These are phyloP conservation scores for Celastrina argiolus DNA, from an alignment of 2,888 invertebrate genomes.

Conservation along the genomic window DNA sequence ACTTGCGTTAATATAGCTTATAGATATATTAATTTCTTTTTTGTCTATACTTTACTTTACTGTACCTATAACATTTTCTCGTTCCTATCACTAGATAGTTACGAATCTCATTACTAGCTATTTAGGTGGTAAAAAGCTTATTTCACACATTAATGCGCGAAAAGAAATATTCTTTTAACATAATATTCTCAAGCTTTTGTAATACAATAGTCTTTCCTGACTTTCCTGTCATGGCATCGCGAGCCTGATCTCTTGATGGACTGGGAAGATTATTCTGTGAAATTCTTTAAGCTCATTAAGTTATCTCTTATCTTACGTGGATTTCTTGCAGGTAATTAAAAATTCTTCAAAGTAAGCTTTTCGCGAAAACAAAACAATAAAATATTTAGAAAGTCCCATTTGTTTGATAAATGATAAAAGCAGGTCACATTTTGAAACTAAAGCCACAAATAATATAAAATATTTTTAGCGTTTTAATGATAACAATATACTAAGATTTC, in stretches of 20 bases:
- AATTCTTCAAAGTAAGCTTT: background rate
- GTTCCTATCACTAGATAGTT: too few relatives aligned
- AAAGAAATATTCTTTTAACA: conserved; percentile 20
- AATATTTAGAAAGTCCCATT: background rate
- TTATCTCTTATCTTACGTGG: background rate
- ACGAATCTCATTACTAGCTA: too few relatives aligned
- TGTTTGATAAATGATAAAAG: background rate
- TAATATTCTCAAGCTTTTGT: conserved; percentile 24
- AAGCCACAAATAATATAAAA: background rate
- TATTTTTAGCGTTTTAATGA: too few relatives aligned
- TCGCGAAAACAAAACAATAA: background rate
- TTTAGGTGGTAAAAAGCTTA: background rate
- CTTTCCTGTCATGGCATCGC: conserved; percentile 9
- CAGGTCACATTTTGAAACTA: background rate
- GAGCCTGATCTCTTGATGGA: conserved; percentile 10
- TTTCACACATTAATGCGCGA: background rate
- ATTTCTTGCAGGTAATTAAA: background rate
- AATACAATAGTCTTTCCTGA: conserved; percentile 16
- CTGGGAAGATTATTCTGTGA: conserved; percentile 5
- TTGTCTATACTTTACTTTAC: too few relatives aligned
- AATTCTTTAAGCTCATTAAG: conserved; percentile 5
- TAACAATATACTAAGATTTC: too few relatives aligned
- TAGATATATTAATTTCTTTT: too few relatives aligned
- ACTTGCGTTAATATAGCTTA: too few relatives aligned
- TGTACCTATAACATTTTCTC: too few relatives aligned